Conservation (phyloP, 2,888 invertebrate genomes). For the Drosophila macrospina region DNA sequence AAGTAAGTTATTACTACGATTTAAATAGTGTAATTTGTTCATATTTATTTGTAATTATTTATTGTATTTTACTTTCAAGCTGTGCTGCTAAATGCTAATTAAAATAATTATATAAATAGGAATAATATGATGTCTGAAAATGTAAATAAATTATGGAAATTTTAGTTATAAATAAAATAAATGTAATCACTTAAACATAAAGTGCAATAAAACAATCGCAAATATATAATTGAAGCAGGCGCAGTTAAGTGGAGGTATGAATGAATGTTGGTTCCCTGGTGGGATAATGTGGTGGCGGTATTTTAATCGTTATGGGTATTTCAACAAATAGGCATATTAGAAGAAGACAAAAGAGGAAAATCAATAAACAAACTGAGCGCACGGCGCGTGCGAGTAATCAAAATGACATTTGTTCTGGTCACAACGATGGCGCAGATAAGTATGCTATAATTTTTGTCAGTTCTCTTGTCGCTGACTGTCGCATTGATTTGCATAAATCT, state of each 20-base stretch:
- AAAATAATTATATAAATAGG: too few species aligned
- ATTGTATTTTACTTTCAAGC: too few species aligned
- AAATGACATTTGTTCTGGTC: slow-evolving; percentile 68
- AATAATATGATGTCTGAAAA: too few species aligned
- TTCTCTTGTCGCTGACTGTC: slow-evolving; percentile 26
- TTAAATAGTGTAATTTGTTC: too few species aligned
- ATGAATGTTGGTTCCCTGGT: slow-evolving; percentile 15
- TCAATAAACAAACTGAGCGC: slow-evolving; percentile 61
- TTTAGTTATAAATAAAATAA: too few species aligned
- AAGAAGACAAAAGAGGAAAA: slow-evolving; percentile 53
- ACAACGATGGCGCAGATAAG: slow-evolving; percentile 49
- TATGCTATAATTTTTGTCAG: slow-evolving; percentile 41
- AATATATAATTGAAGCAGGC: too few species aligned
- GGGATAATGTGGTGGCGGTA: slow-evolving; percentile 14
- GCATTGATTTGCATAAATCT: slow-evolving; percentile 71
- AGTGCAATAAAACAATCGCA: too few species aligned
- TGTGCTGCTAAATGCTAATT: too few species aligned
- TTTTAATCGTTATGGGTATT: slow-evolving; percentile 18
- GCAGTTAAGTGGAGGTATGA: slow-evolving; percentile 8
- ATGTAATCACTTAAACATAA: too few species aligned
- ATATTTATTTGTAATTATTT: too few species aligned
- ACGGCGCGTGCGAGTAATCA: slow-evolving; percentile 70
- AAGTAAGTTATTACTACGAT: not conserved
- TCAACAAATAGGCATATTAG: slow-evolving; percentile 50
- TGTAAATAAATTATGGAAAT: too few species aligned